Evolutionary conservation across 2,888 invertebrate genomes (phyloP).

Genomic region (Dynastes grantii): DNA sequence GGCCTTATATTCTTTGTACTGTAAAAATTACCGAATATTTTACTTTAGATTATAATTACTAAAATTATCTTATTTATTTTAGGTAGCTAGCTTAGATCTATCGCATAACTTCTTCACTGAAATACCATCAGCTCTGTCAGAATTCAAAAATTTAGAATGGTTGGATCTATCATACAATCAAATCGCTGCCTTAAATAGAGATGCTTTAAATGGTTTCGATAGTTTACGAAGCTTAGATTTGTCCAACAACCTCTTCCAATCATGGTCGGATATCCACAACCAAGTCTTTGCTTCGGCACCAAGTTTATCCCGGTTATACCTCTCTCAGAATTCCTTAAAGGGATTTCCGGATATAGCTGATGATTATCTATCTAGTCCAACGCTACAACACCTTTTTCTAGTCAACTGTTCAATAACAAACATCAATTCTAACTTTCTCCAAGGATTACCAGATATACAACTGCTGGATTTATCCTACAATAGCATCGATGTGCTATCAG

Average conservation of each 20-base stretch:
- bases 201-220: slow-evolving; percentile 72
- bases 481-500: slow-evolving; percentile 53
- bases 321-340: slow-evolving; percentile 77
- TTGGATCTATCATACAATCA: slow-evolving; percentile 72
- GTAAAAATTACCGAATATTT: too few species aligned
- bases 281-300: slow-evolving; percentile 71
- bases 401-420: slow-evolving; percentile 76
- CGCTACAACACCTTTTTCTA: slow-evolving; percentile 75
- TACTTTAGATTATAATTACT: slow-evolving; percentile 10
- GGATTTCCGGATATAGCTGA: slow-evolving; percentile 59
- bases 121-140: slow-evolving; percentile 73
- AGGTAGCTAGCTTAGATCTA: slow-evolving; percentile 78
- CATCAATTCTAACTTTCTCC: slow-evolving; percentile 46
- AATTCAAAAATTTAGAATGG: slow-evolving; percentile 72
- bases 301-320: slow-evolving; percentile 75
- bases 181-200: slow-evolving; percentile 59
- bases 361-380: slow-evolving; percentile 73
- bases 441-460: slow-evolving; percentile 50
- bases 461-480: slow-evolving; percentile 53
- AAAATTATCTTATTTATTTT: slow-evolving; percentile 61
- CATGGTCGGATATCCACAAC: slow-evolving; percentile 75
- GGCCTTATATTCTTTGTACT: too few species aligned
- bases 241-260: slow-evolving; percentile 76
- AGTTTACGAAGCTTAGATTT: slow-evolving; percentile 76
- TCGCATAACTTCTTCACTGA: slow-evolving; percentile 76